Percentiles rank a stretch among this genome's conserved stretches.
Conservation (phyloP, 2,888 invertebrate genomes). For the Prostheceraeus crozeri region DNA sequence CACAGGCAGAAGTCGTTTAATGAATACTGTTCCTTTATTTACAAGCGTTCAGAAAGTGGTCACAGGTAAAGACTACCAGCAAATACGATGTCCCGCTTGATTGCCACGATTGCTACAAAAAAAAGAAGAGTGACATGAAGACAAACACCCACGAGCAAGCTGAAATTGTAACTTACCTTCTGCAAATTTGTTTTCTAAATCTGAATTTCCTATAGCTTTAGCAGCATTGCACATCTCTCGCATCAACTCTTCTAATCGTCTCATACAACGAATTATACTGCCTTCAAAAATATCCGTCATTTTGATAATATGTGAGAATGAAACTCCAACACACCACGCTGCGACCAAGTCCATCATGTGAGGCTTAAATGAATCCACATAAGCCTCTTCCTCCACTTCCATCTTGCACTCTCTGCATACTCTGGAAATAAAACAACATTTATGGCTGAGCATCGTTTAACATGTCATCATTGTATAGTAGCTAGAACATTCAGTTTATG, state of each 20-base stretch:
- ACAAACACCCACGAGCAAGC: neutral
- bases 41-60: too few species aligned
- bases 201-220: slow-evolving; percentile 89
- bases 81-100: slow-evolving; percentile 98
- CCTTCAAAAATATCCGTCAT: slow-evolving; percentile 94
- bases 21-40: too few species aligned
- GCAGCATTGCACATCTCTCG: slow-evolving; percentile 90
- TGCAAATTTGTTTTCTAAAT: slow-evolving; percentile 87
- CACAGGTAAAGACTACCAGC: slow-evolving; percentile 90
- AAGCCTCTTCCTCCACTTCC: slow-evolving; percentile 73
- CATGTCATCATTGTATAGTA: neutral
- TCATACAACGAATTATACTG: slow-evolving; percentile 80
- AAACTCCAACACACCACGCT: slow-evolving; percentile 86
- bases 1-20: too few species aligned
- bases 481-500: neutral
- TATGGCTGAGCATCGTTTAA: slow-evolving; percentile 31
- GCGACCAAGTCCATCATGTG: slow-evolving; percentile 93
- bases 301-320: slow-evolving; percentile 82
- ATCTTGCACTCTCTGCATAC: slow-evolving; percentile 64
- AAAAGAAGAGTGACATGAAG: slow-evolving; percentile 8
- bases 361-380: slow-evolving; percentile 83
- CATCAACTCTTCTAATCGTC: slow-evolving; percentile 85
- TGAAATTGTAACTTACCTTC: slow-evolving; percentile 64
- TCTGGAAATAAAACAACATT: slow-evolving; percentile 71
- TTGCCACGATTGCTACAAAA: slow-evolving; percentile 63